A percentile compares a stretch with the other conserved stretches of the same genome.
Conservation (phyloP, 2,113 vertebrate genomes). For the Anolis carolinensis region DNA sequence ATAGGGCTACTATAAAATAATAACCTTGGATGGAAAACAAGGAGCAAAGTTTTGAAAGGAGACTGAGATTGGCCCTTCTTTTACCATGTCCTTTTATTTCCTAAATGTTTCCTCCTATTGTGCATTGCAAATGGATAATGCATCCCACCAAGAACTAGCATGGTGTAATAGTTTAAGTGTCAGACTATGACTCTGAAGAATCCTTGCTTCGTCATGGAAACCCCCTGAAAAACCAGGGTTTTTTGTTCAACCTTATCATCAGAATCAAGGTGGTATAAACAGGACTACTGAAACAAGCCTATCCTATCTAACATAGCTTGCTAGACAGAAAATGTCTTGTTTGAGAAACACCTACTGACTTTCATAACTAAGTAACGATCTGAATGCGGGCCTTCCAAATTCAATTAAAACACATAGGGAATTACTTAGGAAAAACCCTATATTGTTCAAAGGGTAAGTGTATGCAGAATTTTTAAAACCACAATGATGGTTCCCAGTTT, state of each 20-base stretch:
- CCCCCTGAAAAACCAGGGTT: too few relatives aligned
- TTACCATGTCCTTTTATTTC: background rate
- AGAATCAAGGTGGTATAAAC: background rate
- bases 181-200: too few relatives aligned
- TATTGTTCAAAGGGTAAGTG: background rate
- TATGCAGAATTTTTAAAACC: background rate
- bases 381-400: background rate
- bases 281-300: background rate
- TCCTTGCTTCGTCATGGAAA: too few relatives aligned
- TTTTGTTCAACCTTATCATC: background rate
- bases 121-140: background rate
- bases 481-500: too few relatives aligned
- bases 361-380: background rate
- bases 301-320: too few relatives aligned
- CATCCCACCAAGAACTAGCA: too few relatives aligned
- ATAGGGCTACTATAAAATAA: slow-evolving; percentile 12
- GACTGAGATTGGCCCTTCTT: too few relatives aligned
- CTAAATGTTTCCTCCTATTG: background rate
- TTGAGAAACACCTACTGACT: background rate
- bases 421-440: background rate
- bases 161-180: too few relatives aligned
- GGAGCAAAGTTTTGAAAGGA: slow-evolving; percentile 18
- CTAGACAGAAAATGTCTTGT: background rate
- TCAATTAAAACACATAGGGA: background rate
- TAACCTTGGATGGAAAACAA: background rate